Conservation (phyloP, 2,797 vertebrate species). For the Labeo calbasu region DNA sequence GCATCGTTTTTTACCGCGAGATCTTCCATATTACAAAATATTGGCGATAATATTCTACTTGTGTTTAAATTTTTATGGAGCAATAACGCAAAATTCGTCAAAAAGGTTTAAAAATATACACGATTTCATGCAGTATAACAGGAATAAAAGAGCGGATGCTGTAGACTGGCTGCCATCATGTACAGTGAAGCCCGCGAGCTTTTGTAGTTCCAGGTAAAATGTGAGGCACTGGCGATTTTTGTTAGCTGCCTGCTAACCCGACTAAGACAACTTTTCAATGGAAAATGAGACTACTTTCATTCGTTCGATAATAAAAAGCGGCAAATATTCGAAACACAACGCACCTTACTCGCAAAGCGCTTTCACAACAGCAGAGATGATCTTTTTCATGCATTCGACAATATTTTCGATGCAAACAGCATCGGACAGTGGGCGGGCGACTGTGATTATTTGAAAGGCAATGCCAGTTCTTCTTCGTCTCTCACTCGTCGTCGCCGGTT, state of each 20-base stretch:
- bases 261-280: constrained; percentile 47
- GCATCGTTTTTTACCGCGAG: constrained; percentile 19
- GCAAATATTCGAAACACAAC: constrained; percentile 15
- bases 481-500: neutral
- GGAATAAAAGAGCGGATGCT: constrained; percentile 22
- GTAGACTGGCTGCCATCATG: constrained; percentile 10
- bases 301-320: neutral
- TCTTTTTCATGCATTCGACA: constrained; percentile 41
- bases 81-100: neutral
- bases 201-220: constrained; percentile 43
- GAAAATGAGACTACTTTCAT: neutral
- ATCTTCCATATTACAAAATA: neutral
- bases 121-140: neutral
- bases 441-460: constrained; percentile 58
- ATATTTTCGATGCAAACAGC: constrained; percentile 46
- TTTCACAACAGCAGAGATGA: neutral
- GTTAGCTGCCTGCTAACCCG: constrained; percentile 43
- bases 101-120: neutral
- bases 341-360: constrained; percentile 41
- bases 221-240: constrained; percentile 40
- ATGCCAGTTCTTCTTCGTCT: constrained; percentile 28
- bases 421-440: constrained; percentile 34
- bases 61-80: neutral
- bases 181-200: constrained; percentile 40
- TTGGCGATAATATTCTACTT: neutral